phyloP scores from a whole-genome alignment of 2,888 invertebrate species.

The Dioctria linearis region DNA sequence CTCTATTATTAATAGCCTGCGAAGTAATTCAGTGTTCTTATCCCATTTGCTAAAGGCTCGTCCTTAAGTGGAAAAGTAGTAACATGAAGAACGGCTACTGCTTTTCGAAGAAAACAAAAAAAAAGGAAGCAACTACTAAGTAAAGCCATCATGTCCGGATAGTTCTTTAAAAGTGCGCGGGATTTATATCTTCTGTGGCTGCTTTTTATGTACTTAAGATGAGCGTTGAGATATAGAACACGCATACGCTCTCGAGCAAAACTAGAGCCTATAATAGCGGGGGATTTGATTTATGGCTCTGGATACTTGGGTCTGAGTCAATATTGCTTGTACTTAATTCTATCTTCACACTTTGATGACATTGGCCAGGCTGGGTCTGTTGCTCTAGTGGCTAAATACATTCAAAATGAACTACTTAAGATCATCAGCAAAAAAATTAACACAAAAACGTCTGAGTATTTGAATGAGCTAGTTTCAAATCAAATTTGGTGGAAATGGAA shows the following conservation, averaged over 20 bases:
- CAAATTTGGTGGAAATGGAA: too few relatives aligned
- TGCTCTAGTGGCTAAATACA: conserved; percentile 23
- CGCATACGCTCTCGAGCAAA: conserved; percentile 50
- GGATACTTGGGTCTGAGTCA: conserved; percentile 61
- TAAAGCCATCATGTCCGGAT: conserved; percentile 30
- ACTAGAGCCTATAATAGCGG: conserved; percentile 18
- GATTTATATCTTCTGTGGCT: conserved; percentile 7
- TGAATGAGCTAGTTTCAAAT: conserved; percentile 2
- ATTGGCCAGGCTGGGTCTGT: conserved; percentile 59
- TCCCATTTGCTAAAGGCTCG: conserved; percentile 13
- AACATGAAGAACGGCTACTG: background rate
- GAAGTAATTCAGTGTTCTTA: conserved; percentile 24
- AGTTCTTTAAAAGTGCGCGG: conserved; percentile 33
- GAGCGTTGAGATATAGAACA: conserved; percentile 11
- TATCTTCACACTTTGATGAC: conserved; percentile 61
- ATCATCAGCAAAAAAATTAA: conserved; percentile 46
- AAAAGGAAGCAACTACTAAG: background rate
- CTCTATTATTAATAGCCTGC: conserved; percentile 61
- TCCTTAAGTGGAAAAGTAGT: conserved; percentile 42
- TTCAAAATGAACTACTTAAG: conserved; percentile 44
- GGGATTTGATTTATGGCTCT: conserved; percentile 60
- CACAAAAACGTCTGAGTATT: conserved; percentile 49
- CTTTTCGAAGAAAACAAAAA: background rate
- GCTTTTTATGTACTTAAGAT: conserved; percentile 24
- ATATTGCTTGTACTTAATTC: conserved; percentile 61